These are phyloP conservation scores for Leucophenga maculata DNA, from an alignment of 2,888 invertebrate genomes.

Conservation along the genomic window DNA sequence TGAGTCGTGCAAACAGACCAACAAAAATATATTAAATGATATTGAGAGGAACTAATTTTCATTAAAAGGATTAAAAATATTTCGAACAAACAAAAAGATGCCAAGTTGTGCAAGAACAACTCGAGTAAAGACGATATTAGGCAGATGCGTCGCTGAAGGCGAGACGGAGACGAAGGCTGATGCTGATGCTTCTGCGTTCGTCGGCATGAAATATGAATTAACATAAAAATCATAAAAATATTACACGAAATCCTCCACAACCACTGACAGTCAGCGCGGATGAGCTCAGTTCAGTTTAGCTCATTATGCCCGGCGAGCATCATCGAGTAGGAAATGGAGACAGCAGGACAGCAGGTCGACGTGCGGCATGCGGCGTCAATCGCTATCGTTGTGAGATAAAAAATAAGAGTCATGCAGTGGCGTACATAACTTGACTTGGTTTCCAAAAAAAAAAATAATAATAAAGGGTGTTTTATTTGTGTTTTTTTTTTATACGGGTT, in stretches of 20 bases:
- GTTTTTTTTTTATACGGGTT: too few relatives aligned
- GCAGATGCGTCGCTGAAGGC: slow-evolving; percentile 1
- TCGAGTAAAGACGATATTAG: neutral
- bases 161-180: slow-evolving; percentile 28
- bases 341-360: slow-evolving; percentile 30
- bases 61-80: slow-evolving; percentile 71
- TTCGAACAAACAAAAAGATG: slow-evolving; percentile 38
- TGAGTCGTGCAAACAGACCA: slow-evolving; percentile 26
- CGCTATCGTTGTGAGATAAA: slow-evolving; percentile 46
- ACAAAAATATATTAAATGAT: slow-evolving; percentile 67
- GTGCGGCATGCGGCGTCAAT: slow-evolving; percentile 8
- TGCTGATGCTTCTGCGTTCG: slow-evolving; percentile 28
- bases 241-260: slow-evolving; percentile 44
- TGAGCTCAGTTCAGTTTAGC: slow-evolving; percentile 1
- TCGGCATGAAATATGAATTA: slow-evolving; percentile 55
- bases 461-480: too few relatives aligned
- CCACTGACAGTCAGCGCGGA: slow-evolving; percentile 7
- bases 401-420: slow-evolving; percentile 30
- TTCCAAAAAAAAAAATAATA: too few relatives aligned
- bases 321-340: neutral
- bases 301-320: slow-evolving; percentile 5
- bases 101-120: slow-evolving; percentile 26
- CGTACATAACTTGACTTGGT: slow-evolving; percentile 13
- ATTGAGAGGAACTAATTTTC: slow-evolving; percentile 69
- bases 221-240: slow-evolving; percentile 68